Percentiles rank a stretch among this genome's conserved stretches.
Conservation (phyloP, 2,113 vertebrate species). For the Mormyrus iriodes region DNA sequence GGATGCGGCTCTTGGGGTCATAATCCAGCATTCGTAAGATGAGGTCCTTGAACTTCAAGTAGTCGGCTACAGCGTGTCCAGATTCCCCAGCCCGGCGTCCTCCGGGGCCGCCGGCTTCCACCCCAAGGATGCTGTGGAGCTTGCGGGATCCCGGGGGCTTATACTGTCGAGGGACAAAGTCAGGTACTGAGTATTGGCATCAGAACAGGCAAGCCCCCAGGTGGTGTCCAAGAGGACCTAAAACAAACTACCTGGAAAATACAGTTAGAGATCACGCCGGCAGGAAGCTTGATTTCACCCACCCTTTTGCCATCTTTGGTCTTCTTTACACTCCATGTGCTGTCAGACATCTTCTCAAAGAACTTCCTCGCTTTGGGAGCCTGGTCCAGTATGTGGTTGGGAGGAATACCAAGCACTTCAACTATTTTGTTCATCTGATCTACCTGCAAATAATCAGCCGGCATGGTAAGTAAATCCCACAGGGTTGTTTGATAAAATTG, state of each 20-base stretch:
- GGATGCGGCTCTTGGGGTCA: constrained; percentile 96
- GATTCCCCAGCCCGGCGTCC: constrained; percentile 92
- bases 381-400: constrained; percentile 98
- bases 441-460: constrained; percentile 62
- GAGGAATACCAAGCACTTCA: constrained; percentile 90
- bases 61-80: constrained; percentile 97
- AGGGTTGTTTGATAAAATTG: neutral
- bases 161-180: constrained; percentile 65
- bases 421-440: constrained; percentile 99
- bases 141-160: constrained; percentile 93
- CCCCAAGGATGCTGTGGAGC: constrained; percentile 95
- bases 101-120: constrained; percentile 94
- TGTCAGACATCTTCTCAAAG: constrained; percentile 98
- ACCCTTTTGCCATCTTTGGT: constrained; percentile 99
- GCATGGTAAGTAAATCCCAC: neutral
- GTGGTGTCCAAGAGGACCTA: neutral
- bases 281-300: constrained; percentile 19
- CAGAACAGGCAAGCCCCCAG: neutral
- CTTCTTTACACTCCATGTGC: constrained; percentile 99
- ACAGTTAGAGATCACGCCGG: neutral
- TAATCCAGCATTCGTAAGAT: constrained; percentile 99
- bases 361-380: constrained; percentile 99
- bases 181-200: neutral
- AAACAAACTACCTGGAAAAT: neutral
- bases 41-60: constrained; percentile 99